phyloP scores from a whole-genome alignment of 2,888 invertebrate genomes.

The Xestoiulus laeticollis region DNA sequence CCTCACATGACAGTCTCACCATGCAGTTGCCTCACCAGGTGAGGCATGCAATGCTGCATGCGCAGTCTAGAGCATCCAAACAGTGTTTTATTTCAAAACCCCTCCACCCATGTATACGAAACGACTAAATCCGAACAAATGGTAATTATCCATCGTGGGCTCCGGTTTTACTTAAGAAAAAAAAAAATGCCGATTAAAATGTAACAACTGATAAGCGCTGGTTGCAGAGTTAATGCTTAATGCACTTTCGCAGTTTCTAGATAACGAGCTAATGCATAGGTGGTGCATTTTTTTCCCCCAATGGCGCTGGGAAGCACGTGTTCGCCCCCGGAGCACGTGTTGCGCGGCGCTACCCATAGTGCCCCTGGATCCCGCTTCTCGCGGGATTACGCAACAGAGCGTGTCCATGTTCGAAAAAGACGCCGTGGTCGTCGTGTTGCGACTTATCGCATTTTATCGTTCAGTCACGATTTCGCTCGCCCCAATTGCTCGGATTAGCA shows the following conservation, averaged over 20 bases:
- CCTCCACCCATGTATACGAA: background rate
- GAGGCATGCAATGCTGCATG: background rate
- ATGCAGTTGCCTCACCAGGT: too few relatives aligned
- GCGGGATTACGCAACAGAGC: background rate
- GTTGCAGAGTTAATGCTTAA: background rate
- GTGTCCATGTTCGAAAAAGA: background rate
- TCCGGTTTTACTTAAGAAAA: background rate
- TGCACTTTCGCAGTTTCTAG: slow-evolving; percentile 2
- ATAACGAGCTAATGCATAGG: slow-evolving; percentile 23
- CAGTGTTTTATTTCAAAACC: background rate
- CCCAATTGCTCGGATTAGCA: background rate
- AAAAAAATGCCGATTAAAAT: background rate
- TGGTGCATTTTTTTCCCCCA: background rate
- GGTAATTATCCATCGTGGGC: background rate
- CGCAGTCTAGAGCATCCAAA: background rate
- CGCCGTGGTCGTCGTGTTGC: background rate
- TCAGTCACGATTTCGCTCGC: slow-evolving; percentile 1
- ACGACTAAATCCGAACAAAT: background rate
- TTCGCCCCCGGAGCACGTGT: background rate
- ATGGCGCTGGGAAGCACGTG: background rate
- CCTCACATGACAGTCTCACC: too few relatives aligned
- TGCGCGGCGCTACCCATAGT: background rate
- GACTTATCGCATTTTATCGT: background rate
- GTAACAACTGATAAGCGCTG: background rate
- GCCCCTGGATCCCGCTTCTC: background rate